phyloP scores from a whole-genome alignment of 2,113 vertebrate species.

The Leucosticte australis region DNA sequence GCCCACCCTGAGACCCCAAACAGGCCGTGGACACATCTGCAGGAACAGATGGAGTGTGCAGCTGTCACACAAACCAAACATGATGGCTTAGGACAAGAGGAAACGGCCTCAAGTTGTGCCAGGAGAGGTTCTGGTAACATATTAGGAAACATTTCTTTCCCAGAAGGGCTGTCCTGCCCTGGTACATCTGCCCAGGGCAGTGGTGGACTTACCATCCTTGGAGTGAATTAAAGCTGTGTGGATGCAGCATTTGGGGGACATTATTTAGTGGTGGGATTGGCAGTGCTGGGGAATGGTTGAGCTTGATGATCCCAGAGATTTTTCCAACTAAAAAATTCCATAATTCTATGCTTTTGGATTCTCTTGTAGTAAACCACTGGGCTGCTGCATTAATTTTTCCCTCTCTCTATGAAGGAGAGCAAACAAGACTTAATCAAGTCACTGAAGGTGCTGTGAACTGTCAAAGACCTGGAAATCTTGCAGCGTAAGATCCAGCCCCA shows the following conservation, averaged over 20 bases:
- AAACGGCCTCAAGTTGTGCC: neutral
- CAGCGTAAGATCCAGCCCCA: fast-evolving
- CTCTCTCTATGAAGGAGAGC: neutral
- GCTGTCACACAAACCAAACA: neutral
- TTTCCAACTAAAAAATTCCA: neutral
- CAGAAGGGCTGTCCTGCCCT: neutral
- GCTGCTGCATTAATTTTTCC: neutral
- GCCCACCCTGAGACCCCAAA: neutral
- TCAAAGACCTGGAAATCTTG: neutral
- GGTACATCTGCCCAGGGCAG: neutral
- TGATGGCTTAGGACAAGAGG: neutral
- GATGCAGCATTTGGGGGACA: neutral
- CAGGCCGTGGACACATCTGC: fast-evolving
- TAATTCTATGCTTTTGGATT: neutral
- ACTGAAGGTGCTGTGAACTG: neutral
- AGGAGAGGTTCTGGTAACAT: neutral
- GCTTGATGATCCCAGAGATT: neutral
- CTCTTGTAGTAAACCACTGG: neutral
- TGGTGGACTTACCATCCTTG: neutral
- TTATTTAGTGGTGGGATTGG: neutral
- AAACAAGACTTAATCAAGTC: neutral
- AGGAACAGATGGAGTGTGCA: neutral
- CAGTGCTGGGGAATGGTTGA: neutral
- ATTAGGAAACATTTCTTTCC: neutral
- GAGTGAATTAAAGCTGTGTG: neutral